Conservation (phyloP, 2,113 vertebrate genomes). For the Esox niger region DNA sequence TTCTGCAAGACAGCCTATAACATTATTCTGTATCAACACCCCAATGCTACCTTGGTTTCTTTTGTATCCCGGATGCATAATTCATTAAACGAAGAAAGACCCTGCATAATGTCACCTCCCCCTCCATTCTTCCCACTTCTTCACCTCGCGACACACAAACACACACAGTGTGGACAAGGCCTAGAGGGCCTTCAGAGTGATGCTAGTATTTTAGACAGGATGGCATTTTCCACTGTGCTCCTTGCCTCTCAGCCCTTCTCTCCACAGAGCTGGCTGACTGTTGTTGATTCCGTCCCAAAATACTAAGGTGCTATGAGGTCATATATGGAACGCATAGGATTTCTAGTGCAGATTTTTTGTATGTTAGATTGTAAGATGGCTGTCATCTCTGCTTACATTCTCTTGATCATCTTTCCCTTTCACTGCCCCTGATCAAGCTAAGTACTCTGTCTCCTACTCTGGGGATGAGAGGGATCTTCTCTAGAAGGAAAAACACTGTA, state of each 20-base stretch:
- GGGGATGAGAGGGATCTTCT: too few relatives aligned
- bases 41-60: neutral
- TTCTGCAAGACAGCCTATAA: too few relatives aligned
- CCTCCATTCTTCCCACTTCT: neutral
- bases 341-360: neutral
- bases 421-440: too few relatives aligned
- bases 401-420: too few relatives aligned
- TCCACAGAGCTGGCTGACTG: conserved; percentile 19
- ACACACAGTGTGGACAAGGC: conserved; percentile 33
- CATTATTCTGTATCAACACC: neutral
- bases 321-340: conserved; percentile 40
- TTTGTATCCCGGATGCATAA: conserved; percentile 10
- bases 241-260: neutral
- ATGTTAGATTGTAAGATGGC: too few relatives aligned
- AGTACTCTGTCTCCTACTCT: too few relatives aligned
- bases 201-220: conserved; percentile 59
- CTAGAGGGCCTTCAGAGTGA: conserved; percentile 46
- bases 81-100: conserved; percentile 14
- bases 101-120: neutral
- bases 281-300: conserved; percentile 20
- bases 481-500: too few relatives aligned
- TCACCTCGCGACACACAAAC: conserved; percentile 4
- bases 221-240: conserved; percentile 57
- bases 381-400: too few relatives aligned
- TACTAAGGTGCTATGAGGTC: conserved; percentile 45